Conservation (phyloP, 1,140 invertebrate genomes). For the Drosophila insularis region DNA sequence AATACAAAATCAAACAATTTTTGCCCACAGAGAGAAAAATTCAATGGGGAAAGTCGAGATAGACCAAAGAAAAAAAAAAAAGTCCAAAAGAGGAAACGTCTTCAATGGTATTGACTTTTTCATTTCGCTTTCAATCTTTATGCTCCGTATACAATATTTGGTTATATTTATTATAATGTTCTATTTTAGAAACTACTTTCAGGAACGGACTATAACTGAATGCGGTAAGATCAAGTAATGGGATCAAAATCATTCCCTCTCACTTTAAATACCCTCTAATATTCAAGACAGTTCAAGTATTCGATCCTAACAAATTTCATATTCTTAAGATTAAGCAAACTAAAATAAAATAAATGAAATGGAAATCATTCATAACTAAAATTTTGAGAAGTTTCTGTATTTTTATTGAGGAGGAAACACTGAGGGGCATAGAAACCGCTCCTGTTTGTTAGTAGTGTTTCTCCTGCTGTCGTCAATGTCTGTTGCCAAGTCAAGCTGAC, state of each 20-base stretch:
- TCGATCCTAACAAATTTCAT: too few relatives aligned
- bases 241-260: too few relatives aligned
- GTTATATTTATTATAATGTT: not conserved
- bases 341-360: too few relatives aligned
- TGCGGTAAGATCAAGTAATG: too few relatives aligned
- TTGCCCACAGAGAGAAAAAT: slow-evolving; percentile 1
- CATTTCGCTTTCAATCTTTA: slow-evolving; percentile 10
- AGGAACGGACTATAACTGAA: not conserved
- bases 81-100: slow-evolving; percentile 11
- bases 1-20: not conserved
- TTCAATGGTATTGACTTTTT: slow-evolving; percentile 21
- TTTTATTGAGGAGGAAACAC: too few relatives aligned
- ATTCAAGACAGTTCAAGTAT: too few relatives aligned
- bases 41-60: not conserved
- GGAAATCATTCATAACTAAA: too few relatives aligned
- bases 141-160: not conserved
- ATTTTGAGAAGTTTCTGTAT: too few relatives aligned
- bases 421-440: not conserved
- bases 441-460: slow-evolving; percentile 6
- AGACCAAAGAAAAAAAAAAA: slow-evolving; percentile 8
- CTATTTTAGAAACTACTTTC: slow-evolving; percentile 4
- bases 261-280: too few relatives aligned
- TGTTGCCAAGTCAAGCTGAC: slow-evolving; percentile 35
- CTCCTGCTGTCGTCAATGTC: slow-evolving; percentile 25
- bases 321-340: too few relatives aligned